Percentiles rank a stretch among this genome's conserved stretches.
These are phyloP conservation scores for Hydropotes inermis DNA, from an alignment of 2,113 vertebrate genomes.

Conservation along the genomic window DNA sequence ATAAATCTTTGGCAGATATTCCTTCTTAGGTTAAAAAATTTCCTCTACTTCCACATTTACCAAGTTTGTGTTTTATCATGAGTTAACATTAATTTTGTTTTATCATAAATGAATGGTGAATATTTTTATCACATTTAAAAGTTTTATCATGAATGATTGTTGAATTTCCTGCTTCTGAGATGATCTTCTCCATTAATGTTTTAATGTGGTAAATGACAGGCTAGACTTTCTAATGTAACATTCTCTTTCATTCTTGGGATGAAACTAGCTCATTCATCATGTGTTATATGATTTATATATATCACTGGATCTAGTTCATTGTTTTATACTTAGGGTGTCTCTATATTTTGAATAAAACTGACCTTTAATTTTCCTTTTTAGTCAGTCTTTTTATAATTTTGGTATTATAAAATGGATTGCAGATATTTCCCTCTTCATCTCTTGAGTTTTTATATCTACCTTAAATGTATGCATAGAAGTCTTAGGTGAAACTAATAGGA, in stretches of 20 bases:
- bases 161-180: slow-evolving; percentile 1
- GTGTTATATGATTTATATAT: neutral
- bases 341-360: neutral
- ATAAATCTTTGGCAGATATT: neutral
- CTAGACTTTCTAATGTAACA: neutral
- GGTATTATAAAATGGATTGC: neutral
- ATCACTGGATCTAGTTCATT: neutral
- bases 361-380: neutral
- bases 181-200: neutral
- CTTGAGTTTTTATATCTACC: neutral
- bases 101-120: neutral
- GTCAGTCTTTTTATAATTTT: slow-evolving; percentile 19
- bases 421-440: neutral
- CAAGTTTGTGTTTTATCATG: neutral
- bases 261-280: neutral
- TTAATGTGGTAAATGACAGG: neutral
- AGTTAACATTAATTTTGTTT: neutral
- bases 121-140: neutral
- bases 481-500: neutral
- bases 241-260: neutral
- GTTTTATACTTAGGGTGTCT: neutral
- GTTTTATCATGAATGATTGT: neutral
- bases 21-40: neutral
- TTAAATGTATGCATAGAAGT: neutral
- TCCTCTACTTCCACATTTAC: neutral